Base-by-base conservation (phyloP, 2,888 invertebrate species). In the Cremastinae sp. region DNA sequence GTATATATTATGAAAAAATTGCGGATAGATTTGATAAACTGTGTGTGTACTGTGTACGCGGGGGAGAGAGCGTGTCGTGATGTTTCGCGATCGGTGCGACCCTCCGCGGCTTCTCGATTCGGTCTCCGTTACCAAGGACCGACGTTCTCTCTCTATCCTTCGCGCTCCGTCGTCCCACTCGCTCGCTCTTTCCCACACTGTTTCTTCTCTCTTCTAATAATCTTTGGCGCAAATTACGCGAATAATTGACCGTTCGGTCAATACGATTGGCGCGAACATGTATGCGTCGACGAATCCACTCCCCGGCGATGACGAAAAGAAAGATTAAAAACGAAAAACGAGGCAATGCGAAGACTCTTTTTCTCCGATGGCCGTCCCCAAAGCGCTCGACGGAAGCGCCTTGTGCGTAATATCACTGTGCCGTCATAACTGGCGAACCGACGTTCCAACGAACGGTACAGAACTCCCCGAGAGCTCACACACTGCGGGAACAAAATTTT, bases 401-500 rank as follows among this genome's bases (percentile, higher is more conserved):
- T 43, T 54, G 20, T 79, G 81, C 45, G 36, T 70, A 70, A 5
- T 81, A 80, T 84, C 80, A 84, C 83, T 80, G 78, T 83, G 81
- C 80, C 81, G 85, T 84, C 84, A 84, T 85, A 83, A 84, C 84
- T 84, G 79, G 81, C 78, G 64, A 77, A 80, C 75, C 75, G 65
- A 65, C 43, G 45, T 20, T 70, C 80, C 77, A 80, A 66, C 70
- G 66, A 71, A 61, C 65, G 65, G 28, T 59, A 59, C 75, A 61
- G 36, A 75, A 53, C 75, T 51, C 65, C 53, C 64, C 64, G 41
- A 58, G 61, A 71, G 41, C 70, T 12, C 68, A 56, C 75, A 75
- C 75, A 38, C 53, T 51, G 22, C 49, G 58, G 38, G 41, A 43
- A 28, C 36, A 49, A 7, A 49, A 62, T 36, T 51, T 38, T 51